These are phyloP conservation scores for Corythoichthys haematopterus DNA, from an alignment of 2,113 vertebrate genomes.

Conservation along the genomic window DNA sequence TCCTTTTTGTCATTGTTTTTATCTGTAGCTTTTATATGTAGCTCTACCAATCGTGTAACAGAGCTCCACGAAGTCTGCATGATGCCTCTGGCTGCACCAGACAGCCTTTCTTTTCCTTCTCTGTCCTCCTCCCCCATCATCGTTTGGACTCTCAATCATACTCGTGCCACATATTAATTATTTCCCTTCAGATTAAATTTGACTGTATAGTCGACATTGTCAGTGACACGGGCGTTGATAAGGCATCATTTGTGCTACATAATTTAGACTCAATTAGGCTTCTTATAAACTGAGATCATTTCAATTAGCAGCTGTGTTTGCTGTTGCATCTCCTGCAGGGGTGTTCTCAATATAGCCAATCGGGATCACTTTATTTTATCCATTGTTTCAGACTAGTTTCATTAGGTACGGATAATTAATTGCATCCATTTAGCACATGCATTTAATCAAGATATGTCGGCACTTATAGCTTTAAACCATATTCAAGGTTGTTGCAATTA, in stretches of 20 bases:
- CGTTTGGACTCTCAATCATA: background rate
- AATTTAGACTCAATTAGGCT: constrained; percentile 45
- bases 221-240: constrained; percentile 24
- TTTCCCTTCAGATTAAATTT: constrained; percentile 89
- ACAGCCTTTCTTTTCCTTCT: constrained; percentile 74
- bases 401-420: constrained; percentile 58
- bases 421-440: constrained; percentile 37
- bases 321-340: constrained; percentile 31
- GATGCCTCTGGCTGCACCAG: constrained; percentile 59
- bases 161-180: constrained; percentile 21
- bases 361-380: constrained; percentile 39
- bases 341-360: constrained; percentile 16
- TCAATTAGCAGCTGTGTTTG: constrained; percentile 49
- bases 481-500: background rate
- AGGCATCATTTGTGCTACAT: background rate
- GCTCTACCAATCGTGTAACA: constrained; percentile 10
- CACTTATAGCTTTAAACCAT: background rate
- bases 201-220: constrained; percentile 77
- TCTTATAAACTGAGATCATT: constrained; percentile 52
- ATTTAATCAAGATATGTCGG: constrained; percentile 44
- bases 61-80: background rate
- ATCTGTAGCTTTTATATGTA: constrained; percentile 51
- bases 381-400: constrained; percentile 57
- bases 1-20: constrained; percentile 98
- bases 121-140: constrained; percentile 2